A percentile compares a stretch with the other conserved stretches of the same genome.
Evolutionary conservation across 1,140 invertebrate species (phyloP).

Genomic region (Nomia melanderi): DNA sequence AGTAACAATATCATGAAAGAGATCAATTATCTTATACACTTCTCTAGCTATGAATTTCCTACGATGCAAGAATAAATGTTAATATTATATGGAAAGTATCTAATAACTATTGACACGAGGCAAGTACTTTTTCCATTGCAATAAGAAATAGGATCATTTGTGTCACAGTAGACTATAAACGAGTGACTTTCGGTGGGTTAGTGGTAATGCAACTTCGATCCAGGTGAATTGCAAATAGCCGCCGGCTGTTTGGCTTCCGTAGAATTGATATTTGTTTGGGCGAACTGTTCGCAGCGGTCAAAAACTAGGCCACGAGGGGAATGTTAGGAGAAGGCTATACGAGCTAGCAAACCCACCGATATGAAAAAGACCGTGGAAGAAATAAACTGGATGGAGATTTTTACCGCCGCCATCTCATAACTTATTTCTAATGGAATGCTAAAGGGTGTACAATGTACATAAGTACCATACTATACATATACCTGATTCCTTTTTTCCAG

Average conservation of each 20-base stretch:
- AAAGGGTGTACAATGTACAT: no score
- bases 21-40: no score
- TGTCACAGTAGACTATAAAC: not conserved
- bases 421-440: not conserved
- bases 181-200: slow-evolving; percentile 2
- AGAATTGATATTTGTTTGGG: slow-evolving; percentile 21
- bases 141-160: no score
- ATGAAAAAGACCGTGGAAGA: slow-evolving; percentile 20
- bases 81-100: no score
- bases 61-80: no score
- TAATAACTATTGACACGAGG: no score
- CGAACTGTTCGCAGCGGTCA: not conserved
- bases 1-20: no score
- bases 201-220: slow-evolving; percentile 17
- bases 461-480: no score
- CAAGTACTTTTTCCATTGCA: no score
- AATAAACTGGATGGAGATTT: slow-evolving; percentile 19
- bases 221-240: slow-evolving; percentile 21
- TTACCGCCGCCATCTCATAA: slow-evolving; percentile 6
- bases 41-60: no score
- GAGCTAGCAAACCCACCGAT: not conserved
- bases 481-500: not conserved
- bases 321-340: slow-evolving; percentile 10
- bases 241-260: slow-evolving; percentile 5
- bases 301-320: slow-evolving; percentile 7